Percentiles rank a stretch among this genome's conserved stretches.
These are phyloP conservation scores for Leptopilina clavipes DNA, from an alignment of 1,140 invertebrate genomes.

Conservation along the genomic window DNA sequence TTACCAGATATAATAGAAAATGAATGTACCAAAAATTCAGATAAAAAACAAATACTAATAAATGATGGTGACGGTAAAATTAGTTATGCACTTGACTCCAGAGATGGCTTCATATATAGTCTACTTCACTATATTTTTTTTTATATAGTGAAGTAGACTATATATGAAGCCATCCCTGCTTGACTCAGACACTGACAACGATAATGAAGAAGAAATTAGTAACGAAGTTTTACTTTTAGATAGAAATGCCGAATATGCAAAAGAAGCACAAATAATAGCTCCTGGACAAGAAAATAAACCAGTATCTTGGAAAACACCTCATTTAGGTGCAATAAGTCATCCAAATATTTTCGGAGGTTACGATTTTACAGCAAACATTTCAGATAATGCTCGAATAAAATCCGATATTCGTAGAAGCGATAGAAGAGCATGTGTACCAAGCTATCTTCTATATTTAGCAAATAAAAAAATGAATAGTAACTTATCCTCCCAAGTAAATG, in stretches of 20 bases:
- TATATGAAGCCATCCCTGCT: too few species aligned
- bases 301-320: neutral
- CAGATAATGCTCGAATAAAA: neutral
- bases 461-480: neutral
- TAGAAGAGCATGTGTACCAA: constrained; percentile 1
- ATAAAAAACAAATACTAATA: neutral
- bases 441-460: constrained; percentile 2
- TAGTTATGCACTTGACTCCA: neutral
- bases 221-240: neutral
- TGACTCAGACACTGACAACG: neutral
- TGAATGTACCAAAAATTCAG: neutral
- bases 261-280: too few species aligned
- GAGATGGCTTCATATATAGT: too few species aligned
- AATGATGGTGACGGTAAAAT: neutral
- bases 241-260: neutral
- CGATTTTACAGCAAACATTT: neutral
- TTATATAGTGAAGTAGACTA: too few species aligned
- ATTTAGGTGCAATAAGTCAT: neutral
- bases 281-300: neutral
- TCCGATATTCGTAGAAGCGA: neutral
- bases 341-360: neutral
- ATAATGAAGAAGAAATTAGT: neutral
- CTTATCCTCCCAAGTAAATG: neutral
- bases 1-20: neutral
- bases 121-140: too few species aligned